Evolutionary conservation across 1,140 invertebrate species (phyloP).

Genomic region (Lordiphosa collinella): DNA sequence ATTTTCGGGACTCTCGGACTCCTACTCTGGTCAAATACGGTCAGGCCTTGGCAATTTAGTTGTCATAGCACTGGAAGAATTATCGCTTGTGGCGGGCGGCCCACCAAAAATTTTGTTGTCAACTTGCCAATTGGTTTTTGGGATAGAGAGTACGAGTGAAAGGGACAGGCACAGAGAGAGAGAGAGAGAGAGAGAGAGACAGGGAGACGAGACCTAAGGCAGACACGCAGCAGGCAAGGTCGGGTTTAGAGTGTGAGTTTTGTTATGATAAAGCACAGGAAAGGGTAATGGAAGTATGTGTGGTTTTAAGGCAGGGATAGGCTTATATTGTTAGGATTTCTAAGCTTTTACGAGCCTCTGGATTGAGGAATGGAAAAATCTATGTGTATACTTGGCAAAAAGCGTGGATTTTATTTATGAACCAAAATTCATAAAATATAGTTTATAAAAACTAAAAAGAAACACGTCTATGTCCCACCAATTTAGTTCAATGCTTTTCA

Average conservation of each 20-base stretch:
- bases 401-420: too few species aligned
- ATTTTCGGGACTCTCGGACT: conserved; percentile 18
- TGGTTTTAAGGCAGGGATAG: too few species aligned
- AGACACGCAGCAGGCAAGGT: conserved; percentile 46
- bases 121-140: conserved; percentile 62
- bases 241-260: conserved; percentile 46
- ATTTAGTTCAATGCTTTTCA: too few species aligned
- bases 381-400: too few species aligned
- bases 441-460: too few species aligned
- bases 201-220: conserved; percentile 8
- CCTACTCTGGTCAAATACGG: conserved; percentile 49
- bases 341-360: too few species aligned
- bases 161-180: neutral
- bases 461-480: too few species aligned
- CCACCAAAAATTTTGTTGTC: conserved; percentile 77
- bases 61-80: conserved; percentile 74
- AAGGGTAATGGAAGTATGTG: neutral
- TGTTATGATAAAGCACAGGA: conserved; percentile 47
- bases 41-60: conserved; percentile 71
- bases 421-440: too few species aligned
- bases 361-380: too few species aligned
- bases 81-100: conserved; percentile 75
- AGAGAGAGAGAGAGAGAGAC: neutral
- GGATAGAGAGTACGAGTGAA: neutral
- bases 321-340: too few species aligned